A percentile compares a stretch with the other conserved stretches of the same genome.
These are phyloP conservation scores for Bombus confusus DNA, from an alignment of 1,140 invertebrate genomes.

Conservation along the genomic window DNA sequence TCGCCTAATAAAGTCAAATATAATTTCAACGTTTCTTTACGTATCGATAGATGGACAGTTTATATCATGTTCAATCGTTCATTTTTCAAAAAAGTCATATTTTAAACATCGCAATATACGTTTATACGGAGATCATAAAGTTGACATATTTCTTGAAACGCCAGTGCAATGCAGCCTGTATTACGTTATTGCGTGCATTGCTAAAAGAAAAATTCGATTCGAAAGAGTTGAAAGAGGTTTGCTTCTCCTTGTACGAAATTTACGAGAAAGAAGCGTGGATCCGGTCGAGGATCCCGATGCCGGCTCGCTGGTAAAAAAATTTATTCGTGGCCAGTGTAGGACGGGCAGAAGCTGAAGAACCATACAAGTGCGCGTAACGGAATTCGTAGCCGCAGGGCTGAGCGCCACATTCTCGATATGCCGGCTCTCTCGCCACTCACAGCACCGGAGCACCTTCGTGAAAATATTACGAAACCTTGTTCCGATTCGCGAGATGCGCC, in stretches of 20 bases:
- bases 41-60: no score
- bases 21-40: no score
- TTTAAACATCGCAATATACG: no score
- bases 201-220: not conserved
- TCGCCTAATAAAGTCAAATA: no score
- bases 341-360: constrained; percentile 49
- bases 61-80: no score
- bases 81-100: no score
- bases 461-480: constrained; percentile 59
- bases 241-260: not conserved
- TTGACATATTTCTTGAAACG: no score
- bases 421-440: constrained; percentile 47
- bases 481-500: constrained; percentile 35
- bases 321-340: constrained; percentile 40
- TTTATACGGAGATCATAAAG: no score
- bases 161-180: no score
- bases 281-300: constrained; percentile 14
- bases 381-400: constrained; percentile 74
- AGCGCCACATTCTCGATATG: constrained; percentile 70
- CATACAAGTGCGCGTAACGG: constrained; percentile 76
- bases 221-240: not conserved
- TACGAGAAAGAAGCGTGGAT: constrained; percentile 5
- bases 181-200: not conserved
- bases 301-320: constrained; percentile 49
- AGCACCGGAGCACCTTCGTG: constrained; percentile 26